Evolutionary conservation across 2,113 vertebrate genomes (phyloP).

Genomic region (Murina feae): DNA sequence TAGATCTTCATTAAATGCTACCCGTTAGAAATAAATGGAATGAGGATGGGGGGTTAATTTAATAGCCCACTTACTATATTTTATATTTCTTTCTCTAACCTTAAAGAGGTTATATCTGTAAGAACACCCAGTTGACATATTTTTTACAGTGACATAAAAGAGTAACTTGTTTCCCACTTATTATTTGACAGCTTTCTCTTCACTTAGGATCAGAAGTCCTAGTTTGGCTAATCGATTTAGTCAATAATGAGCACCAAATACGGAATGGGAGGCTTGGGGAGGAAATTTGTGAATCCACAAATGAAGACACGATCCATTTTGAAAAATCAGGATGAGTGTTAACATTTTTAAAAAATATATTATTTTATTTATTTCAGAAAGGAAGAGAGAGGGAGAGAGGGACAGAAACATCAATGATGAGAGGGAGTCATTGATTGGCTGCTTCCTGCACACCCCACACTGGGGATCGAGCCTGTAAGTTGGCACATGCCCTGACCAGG

Average conservation of each 20-base stretch:
- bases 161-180: slow-evolving; percentile 34
- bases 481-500: no score
- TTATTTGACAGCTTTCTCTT: slow-evolving; percentile 31
- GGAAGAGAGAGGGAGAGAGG: no score
- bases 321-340: neutral
- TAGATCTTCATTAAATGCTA: neutral
- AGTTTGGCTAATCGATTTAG: slow-evolving; percentile 12
- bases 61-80: neutral
- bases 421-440: no score
- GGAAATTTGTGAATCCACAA: neutral
- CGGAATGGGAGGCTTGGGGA: neutral
- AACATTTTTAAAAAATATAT: neutral
- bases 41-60: neutral
- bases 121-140: neutral
- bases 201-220: neutral
- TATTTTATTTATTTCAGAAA: no score
- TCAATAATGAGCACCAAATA: neutral
- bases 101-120: neutral
- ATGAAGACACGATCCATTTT: neutral
- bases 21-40: neutral
- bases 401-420: no score
- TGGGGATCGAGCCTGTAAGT: no score
- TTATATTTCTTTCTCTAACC: neutral
- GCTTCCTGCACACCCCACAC: no score
- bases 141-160: neutral